Conservation (phyloP, 2,797 vertebrate species). For the Sternarchorhynchus goeldii region DNA sequence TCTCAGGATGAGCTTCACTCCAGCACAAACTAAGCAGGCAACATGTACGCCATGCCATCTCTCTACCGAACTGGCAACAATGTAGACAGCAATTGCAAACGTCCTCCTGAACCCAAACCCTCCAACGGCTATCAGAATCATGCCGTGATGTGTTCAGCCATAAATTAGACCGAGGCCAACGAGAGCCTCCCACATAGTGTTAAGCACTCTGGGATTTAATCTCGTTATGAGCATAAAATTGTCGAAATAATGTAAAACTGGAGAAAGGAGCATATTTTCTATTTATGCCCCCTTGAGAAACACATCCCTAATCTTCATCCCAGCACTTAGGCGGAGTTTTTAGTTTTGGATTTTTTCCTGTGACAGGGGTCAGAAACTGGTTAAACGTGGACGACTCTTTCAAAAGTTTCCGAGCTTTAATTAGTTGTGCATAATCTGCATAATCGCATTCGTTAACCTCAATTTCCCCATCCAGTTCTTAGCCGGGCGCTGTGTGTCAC, state of each 20-base stretch:
- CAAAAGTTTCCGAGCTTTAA: constrained; percentile 61
- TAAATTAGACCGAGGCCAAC: constrained; percentile 14
- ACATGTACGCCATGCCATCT: constrained; percentile 49
- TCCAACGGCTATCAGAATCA: constrained; percentile 11
- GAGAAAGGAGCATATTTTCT: constrained; percentile 55
- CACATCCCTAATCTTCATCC: constrained; percentile 47
- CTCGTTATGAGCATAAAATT: constrained; percentile 67
- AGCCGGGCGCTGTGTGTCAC: constrained; percentile 56
- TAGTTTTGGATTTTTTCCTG: constrained; percentile 32
- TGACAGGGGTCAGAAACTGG: constrained; percentile 64
- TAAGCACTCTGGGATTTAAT: constrained; percentile 60
- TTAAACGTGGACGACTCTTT: constrained; percentile 56
- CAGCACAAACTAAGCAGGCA: constrained; percentile 79
- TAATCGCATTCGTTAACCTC: constrained; percentile 74
- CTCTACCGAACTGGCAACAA: constrained; percentile 9
- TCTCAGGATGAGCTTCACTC: constrained; percentile 68
- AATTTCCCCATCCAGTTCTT: constrained; percentile 57
- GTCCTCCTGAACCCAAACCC: neutral
- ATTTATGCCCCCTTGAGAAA: constrained; percentile 52
- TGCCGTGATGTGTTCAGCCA: constrained; percentile 20
- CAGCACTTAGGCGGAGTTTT: constrained; percentile 52
- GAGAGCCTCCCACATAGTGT: neutral
- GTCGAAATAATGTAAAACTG: constrained; percentile 67
- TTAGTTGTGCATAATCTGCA: constrained; percentile 64
- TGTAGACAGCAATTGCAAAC: constrained; percentile 19